Percentiles rank a stretch among this genome's conserved stretches.
These are phyloP conservation scores for Empidonax traillii DNA, from an alignment of 2,113 vertebrate species.

Conservation along the genomic window DNA sequence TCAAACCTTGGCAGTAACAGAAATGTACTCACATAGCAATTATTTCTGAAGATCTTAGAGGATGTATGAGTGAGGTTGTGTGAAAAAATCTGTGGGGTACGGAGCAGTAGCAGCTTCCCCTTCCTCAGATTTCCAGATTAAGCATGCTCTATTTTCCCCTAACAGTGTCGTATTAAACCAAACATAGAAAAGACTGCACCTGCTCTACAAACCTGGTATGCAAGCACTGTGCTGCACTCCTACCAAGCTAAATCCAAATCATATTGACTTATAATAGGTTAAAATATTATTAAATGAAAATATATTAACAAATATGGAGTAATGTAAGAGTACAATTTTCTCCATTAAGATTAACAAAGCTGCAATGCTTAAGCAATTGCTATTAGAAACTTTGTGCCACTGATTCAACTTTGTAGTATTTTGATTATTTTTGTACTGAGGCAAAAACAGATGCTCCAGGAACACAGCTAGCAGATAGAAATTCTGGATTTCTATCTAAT, in stretches of 20 bases:
- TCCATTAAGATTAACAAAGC: background rate
- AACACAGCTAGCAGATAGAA: background rate
- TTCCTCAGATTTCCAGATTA: background rate
- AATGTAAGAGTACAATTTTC: background rate
- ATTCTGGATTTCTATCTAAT: background rate
- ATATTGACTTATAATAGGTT: background rate
- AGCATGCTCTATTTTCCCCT: background rate
- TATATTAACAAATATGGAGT: background rate
- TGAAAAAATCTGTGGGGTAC: background rate
- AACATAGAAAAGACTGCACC: background rate
- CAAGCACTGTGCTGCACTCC: background rate
- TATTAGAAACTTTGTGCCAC: background rate
- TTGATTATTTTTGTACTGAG: background rate
- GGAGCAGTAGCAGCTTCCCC: background rate
- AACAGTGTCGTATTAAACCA: background rate
- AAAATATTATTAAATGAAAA: background rate
- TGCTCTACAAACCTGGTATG: background rate
- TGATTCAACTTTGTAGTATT: background rate
- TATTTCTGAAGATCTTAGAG: background rate
- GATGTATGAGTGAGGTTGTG: background rate
- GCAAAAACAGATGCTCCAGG: background rate
- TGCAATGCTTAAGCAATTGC: background rate
- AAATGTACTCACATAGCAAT: background rate
- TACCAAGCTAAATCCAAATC: background rate
- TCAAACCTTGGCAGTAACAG: background rate